A percentile compares a stretch with the other conserved stretches of the same genome.
Evolutionary conservation across 2,113 vertebrate genomes (phyloP).

Genomic region (Plecturocebus donacophilus): DNA sequence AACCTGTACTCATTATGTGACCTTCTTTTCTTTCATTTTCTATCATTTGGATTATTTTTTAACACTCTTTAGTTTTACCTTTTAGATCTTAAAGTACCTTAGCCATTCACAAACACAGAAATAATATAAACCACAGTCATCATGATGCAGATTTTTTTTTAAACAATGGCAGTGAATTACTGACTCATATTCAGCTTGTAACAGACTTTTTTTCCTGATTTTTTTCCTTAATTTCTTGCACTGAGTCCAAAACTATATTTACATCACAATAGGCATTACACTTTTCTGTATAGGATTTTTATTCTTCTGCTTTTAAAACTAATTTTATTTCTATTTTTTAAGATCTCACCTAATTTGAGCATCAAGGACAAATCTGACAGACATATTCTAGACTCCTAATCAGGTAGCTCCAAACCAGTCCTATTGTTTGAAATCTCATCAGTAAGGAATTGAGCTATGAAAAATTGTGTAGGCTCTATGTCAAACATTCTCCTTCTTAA

Average conservation of each 20-base stretch:
- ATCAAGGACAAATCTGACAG: background rate
- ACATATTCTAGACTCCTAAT: background rate
- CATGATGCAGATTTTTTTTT: background rate
- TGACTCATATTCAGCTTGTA: background rate
- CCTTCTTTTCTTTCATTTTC: background rate
- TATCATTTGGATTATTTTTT: background rate
- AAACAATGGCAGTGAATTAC: background rate
- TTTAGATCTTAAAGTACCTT: background rate
- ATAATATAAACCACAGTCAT: background rate
- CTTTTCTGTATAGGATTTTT: background rate
- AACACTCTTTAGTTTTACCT: background rate
- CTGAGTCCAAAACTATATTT: background rate
- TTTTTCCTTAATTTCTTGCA: background rate
- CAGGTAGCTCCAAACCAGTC: background rate
- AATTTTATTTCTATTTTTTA: conserved; percentile 3
- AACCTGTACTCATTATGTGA: background rate
- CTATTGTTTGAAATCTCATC: background rate
- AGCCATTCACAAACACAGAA: background rate
- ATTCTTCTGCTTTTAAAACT: conserved; percentile 25
- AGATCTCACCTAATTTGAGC: background rate
- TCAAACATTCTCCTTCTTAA: background rate
- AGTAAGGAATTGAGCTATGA: background rate
- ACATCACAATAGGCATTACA: background rate
- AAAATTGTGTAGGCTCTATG: background rate
- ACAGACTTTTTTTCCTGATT: background rate